A percentile compares a stretch with the other conserved stretches of the same genome.
phyloP scores from a whole-genome alignment of 2,797 vertebrate species.

The Sciurus carolinensis region DNA sequence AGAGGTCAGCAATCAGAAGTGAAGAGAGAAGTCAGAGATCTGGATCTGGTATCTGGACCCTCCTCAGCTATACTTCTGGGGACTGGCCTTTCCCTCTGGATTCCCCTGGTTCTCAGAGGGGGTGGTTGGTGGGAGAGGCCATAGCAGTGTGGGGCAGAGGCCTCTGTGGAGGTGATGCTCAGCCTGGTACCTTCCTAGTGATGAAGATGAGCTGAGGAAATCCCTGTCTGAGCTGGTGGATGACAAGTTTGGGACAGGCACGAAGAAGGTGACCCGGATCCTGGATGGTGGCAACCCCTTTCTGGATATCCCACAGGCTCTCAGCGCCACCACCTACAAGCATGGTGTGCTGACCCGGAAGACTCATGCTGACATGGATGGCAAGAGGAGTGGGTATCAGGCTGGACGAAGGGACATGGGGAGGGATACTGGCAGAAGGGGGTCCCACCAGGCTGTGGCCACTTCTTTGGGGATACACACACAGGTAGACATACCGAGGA shows the following conservation, averaged over 20 bases:
- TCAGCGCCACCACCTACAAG: constrained; percentile 97
- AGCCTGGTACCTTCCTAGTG: constrained; percentile 89
- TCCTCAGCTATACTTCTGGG: background rate
- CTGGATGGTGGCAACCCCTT: constrained; percentile 97
- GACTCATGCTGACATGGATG: constrained; percentile 98
- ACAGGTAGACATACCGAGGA: background rate
- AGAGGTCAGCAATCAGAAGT: background rate
- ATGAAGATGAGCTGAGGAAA: constrained; percentile 98
- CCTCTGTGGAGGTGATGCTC: constrained; percentile 50
- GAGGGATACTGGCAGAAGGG: constrained; percentile 48
- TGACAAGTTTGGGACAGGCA: constrained; percentile 95
- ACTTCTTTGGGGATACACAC: background rate
- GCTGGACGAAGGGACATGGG: background rate
- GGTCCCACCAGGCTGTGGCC: background rate
- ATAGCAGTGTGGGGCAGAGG: background rate
- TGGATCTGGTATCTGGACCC: constrained; percentile 4
- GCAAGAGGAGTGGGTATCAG: constrained; percentile 95
- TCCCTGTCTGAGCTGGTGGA: constrained; percentile 98
- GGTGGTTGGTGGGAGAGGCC: background rate
- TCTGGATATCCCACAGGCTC: constrained; percentile 95
- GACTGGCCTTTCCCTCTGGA: background rate
- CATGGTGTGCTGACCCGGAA: constrained; percentile 97
- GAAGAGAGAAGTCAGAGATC: background rate
- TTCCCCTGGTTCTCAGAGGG: background rate
- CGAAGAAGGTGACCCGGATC: constrained; percentile 96